Base-by-base conservation (phyloP, 92 coral and sea anemone genomes). In the Galaxea fascicularis region DNA sequence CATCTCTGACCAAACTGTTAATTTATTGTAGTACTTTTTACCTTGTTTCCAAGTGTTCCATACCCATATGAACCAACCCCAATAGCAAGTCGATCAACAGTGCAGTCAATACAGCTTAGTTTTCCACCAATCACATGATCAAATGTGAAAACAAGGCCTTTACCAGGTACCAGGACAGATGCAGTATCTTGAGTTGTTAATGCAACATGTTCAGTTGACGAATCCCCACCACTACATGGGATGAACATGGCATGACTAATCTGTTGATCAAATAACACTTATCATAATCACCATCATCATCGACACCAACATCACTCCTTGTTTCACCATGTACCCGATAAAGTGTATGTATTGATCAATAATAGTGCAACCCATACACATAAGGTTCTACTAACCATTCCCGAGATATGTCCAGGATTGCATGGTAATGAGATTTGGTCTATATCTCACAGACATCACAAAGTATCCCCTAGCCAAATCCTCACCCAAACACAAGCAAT, bases 21-120 rank as follows among this genome's bases (percentile, higher is more conserved):
- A 26, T 14, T 6, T 22, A 9, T 24, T 46, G 18, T 10, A 8
- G 12, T 15, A 24, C n/a, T n/a, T n/a, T 0, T 54, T 82, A 94
- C 98, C 68, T 86, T 94, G 92, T 94, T 94, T 56, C 94, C 95
- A 35, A 94, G 90, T 30, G 90, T 57, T n/a, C 98, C 98, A 85
- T 90, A 96, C 52, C 98, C 98, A 94, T 88, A 94, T 26, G 98
- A 91, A 30, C 96, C 98, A 44, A 93, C 91, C 2, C 98, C 98
- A 47, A 91, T 91, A 59, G 96, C 98, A 56, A 96, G 77, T n/a
- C 41, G 74, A 24, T 87, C 94, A 35, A 71, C 66, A 12, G 85
- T 80, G 74, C 96, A 89, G 77, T 91, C 97, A 76, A 94, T 53
- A 51, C 96, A 92, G 68, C 95, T 94, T 39, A 96, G 67, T 84